These are phyloP conservation scores for Trichechus manatus DNA, from an alignment of 2,113 vertebrate species.

Conservation along the genomic window DNA sequence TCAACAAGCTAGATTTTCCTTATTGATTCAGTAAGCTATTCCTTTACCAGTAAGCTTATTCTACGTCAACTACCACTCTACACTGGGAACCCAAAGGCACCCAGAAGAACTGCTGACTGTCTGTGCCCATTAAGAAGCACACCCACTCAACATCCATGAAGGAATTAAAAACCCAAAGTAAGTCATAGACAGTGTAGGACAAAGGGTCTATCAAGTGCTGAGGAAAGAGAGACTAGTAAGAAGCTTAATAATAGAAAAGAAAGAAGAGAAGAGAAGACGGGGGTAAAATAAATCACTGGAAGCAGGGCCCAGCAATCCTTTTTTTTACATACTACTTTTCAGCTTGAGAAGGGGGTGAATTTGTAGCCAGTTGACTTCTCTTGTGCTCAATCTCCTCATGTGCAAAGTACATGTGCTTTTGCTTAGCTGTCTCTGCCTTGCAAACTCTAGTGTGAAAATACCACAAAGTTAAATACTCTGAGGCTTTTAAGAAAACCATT, in stretches of 20 bases:
- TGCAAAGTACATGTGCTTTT: neutral
- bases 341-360: neutral
- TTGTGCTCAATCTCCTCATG: neutral
- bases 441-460: neutral
- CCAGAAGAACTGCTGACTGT: neutral
- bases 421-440: neutral
- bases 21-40: neutral
- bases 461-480: neutral
- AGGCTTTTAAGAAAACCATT: neutral
- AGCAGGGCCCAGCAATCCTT: neutral
- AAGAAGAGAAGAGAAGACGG: neutral
- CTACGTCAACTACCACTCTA: neutral
- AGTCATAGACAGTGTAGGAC: neutral
- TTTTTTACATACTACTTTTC: neutral
- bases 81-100: neutral
- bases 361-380: neutral
- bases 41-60: neutral
- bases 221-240: neutral
- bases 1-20: neutral
- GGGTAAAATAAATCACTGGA: neutral
- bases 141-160: neutral
- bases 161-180: neutral
- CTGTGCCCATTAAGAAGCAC: neutral
- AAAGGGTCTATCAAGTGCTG: neutral
- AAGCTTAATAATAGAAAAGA: neutral